Percentiles rank a stretch among this genome's conserved stretches.
Evolutionary conservation across 2,113 vertebrate species (phyloP).

Genomic region (Rissa tridactyla): DNA sequence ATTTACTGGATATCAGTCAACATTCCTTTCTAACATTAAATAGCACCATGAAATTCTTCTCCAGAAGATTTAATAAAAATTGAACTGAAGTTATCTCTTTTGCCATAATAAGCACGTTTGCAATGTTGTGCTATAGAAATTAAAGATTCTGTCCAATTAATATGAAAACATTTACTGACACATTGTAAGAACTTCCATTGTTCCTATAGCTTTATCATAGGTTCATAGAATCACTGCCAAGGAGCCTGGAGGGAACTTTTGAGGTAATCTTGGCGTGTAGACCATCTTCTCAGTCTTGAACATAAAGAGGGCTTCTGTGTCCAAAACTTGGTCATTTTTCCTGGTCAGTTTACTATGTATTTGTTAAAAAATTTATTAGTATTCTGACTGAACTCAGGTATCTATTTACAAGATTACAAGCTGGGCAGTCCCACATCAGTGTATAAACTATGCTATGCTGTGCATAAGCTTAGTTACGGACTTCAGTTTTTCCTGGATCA

Average conservation of each 20-base stretch:
- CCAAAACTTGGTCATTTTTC: not conserved
- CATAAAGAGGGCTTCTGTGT: not conserved
- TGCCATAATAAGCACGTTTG: not conserved
- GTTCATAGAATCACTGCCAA: not conserved
- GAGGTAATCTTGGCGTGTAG: not conserved
- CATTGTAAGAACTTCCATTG: not conserved
- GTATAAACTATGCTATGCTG: not conserved
- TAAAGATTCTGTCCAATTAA: not conserved
- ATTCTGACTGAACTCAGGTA: not conserved
- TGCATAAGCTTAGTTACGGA: not conserved
- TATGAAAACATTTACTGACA: not conserved
- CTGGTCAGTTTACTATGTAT: not conserved
- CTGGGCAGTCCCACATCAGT: not conserved
- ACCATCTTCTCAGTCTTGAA: not conserved
- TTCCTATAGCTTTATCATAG: fast-evolving
- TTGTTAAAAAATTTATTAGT: not conserved
- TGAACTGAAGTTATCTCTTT: not conserved
- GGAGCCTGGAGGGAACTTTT: not conserved
- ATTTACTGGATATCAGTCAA: not conserved
- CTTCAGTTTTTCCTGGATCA: not conserved
- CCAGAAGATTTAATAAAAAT: not conserved
- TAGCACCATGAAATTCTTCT: not conserved
- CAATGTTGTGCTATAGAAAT: not conserved
- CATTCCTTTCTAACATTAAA: not conserved
- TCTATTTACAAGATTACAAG: not conserved